Evolutionary conservation across 2,113 vertebrate species (phyloP).

Genomic region (Cynopterus brachyotis): DNA sequence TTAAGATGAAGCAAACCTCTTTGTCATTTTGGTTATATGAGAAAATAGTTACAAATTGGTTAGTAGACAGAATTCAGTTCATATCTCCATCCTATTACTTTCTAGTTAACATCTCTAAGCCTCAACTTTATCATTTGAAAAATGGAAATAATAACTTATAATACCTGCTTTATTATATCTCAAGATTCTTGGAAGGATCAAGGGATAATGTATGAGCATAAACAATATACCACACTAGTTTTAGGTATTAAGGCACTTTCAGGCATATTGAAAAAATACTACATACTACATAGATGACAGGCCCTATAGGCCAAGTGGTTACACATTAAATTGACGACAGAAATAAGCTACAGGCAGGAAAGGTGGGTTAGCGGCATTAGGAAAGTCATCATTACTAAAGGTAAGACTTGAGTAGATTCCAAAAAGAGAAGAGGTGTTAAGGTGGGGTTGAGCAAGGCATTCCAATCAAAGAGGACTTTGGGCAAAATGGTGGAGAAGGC

Average conservation of each 20-base stretch:
- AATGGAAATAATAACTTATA: background rate
- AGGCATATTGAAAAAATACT: background rate
- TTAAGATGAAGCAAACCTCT: background rate
- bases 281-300: background rate
- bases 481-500: background rate
- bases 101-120: background rate
- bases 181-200: background rate
- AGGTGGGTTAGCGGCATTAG: background rate
- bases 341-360: background rate
- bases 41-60: background rate
- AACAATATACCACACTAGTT: background rate
- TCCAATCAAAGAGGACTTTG: background rate
- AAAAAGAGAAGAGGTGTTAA: background rate
- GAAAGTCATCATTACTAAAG: background rate
- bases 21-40: background rate
- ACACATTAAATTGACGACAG: background rate
- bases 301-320: background rate
- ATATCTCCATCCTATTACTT: background rate
- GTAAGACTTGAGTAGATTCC: background rate
- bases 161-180: background rate
- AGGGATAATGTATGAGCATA: rapidly evolving
- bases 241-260: background rate
- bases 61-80: background rate
- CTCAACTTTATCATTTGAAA: background rate
- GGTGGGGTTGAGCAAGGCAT: too few species aligned